Base-by-base conservation (phyloP, 2,113 vertebrate species). In the Vombatus ursinus region DNA sequence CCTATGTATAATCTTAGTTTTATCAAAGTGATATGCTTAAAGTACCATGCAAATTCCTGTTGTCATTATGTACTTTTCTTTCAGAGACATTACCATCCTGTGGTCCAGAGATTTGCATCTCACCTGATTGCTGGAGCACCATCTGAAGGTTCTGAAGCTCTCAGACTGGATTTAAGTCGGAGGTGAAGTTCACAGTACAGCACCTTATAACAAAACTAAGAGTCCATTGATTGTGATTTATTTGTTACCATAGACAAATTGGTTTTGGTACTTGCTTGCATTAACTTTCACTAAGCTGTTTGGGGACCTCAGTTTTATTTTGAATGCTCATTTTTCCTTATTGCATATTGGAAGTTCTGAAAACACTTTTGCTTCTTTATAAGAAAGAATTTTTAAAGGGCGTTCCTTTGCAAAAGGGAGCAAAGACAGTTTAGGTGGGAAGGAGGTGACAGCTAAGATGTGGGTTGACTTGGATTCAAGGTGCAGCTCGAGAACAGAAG, bases 41-140 rank as follows among this genome's bases (percentile, higher is more conserved):
- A 93, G 90, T 91, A 92, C 22, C 26, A 0, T 89, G 8, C 25
- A 23, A 47, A 95, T 14, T 31, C 48, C 9, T 61, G 23, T 94
- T 68, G 23, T 54, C 93, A 37, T 96, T 49, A 24, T 50, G 12
- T 96, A 19, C 68, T 97, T 97, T 95, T 95, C n/a, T 96, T 98
- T 89, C 98, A 99, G 99, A 99, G 99, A 97, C 99, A 99, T 96
- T 99, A 99, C 98, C 99, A 99, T 97, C 99, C 99, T 0, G 96
- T 98, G 2, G 99, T 99, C 53, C 98, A 97, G 96, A 99, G 94
- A 50, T 98, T 99, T 37, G 99, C 99, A 0, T 51, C 96, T 94
- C 99, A 99, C 89, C 98, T 99, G 94, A 94, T 99, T 49, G 99
- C 91, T 3, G 99, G 99, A 8, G 99, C 99, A 19, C 99, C 99